Evolutionary conservation across 2,113 vertebrate genomes (phyloP), one percentile per base, ranked within the genome.

Genomic region (Platichthys stellatus): DNA sequence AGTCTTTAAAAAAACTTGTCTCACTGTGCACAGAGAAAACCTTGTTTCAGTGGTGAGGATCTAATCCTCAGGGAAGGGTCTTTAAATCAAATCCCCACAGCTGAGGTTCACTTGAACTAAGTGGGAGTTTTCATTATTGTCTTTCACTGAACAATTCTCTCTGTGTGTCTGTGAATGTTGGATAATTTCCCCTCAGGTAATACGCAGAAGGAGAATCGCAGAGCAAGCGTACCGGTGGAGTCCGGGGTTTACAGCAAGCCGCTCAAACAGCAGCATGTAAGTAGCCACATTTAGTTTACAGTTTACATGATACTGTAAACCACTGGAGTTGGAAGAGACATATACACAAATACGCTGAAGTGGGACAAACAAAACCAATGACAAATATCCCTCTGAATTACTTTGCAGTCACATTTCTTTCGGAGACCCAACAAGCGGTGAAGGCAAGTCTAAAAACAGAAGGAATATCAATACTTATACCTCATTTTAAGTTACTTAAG

Each of bases 221-320:
- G 74, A 71, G 78, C 70, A 56, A 92, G 81, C 76, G 81, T 80
- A 57, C 58, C 76, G 2, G 31, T 0, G 3, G 90, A 93, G 69
- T 72, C 77, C 0, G 85, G 88, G 43, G 92, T 92, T 78, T 92
- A 93, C 89, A 93, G 91, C 85, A 92, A 92, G 81, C 88, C 93
- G 0, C 62, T 89, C 26, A 93, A 91, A 28, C 26, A 28, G 26
- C 26, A 28, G 3, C 26, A 28, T 28, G 26, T 28, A 28, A 28
- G 26, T 28, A 4, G 26, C 26, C 26, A 28, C 3, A 28, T 28
- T 28, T 28, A 28, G 26, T 28, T 28, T 28, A 28, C 26, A 28
- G 14, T 72, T 62, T 15, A 23, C 51, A 40, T 47, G 43, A 54
- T 45, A 40, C 40, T 13, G 10, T 4, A 28, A 49, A 17, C 62